Base-by-base conservation (phyloP, 2,888 invertebrate genomes). In the Mongoloraphidia duomilia region DNA sequence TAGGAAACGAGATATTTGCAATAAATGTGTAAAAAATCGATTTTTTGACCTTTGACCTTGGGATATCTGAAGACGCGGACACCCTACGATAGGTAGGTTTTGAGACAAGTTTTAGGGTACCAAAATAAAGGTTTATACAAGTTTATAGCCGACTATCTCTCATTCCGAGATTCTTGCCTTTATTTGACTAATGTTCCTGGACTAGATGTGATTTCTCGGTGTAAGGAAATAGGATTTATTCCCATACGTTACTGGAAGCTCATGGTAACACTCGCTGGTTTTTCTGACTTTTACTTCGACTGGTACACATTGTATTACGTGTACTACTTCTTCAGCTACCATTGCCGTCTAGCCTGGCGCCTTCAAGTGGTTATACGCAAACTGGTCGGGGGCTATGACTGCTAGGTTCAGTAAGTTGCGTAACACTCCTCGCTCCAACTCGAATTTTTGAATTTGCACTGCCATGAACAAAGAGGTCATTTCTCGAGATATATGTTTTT, bases 271-370 rank as follows among this genome's bases (percentile, higher is more conserved):
- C 10, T 49, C 49, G 0, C 52, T 39, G 0, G 55, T 50, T 12
- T 52, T n/a, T 5, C 56, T 35, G 0, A 60, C 12, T 4, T 45
- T 50, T 1, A 55, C 56, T 14, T 52, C 44, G 6, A 55, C 52
- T 2, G 59, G 54, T 0, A 55, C 49, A 38, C 61, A 61, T 41
- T 58, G 52, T 2, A 61, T 44, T 0, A 63, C 52, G 37, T 61
- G 17, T 17, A 17, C 17, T 4, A 17, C 17, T 17, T 17, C 17
- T 17, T 4, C 17, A 4, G 17, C 17, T 17, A 4, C 4, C 17
- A 17, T 17, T 8, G 38, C 38, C 5, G 38, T 38, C 6, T 38
- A 38, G 6, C 38, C 38, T 6, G 38, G 38, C 9, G 12, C 38
- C 38, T 38, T 38, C 38, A 38, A 8, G 9, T 38, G 8, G 9